These are phyloP conservation scores for Semaprochilodus insignis DNA, from an alignment of 2,797 vertebrate species.

Conservation along the genomic window DNA sequence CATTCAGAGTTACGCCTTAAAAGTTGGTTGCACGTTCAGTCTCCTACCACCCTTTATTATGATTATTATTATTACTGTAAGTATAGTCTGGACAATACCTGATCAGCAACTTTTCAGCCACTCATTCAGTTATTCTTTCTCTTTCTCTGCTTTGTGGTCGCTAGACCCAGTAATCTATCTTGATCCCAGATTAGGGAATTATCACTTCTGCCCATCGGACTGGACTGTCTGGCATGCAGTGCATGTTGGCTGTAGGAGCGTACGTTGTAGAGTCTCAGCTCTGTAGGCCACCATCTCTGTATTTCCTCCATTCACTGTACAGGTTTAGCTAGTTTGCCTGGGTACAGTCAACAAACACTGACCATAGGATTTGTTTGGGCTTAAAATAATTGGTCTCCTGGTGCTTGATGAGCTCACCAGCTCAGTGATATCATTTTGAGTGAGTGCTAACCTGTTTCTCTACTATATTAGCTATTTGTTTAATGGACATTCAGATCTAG, in stretches of 20 bases:
- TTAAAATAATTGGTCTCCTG: background rate
- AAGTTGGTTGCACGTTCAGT: background rate
- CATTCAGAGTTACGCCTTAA: too few relatives aligned
- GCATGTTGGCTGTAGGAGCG: slow-evolving; percentile 37
- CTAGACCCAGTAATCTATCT: slow-evolving; percentile 60
- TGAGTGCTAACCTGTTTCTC: background rate
- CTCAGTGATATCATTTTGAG: background rate
- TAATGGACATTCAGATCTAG: background rate
- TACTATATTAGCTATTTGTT: background rate
- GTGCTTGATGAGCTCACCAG: background rate
- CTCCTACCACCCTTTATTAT: background rate
- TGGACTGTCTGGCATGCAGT: slow-evolving; percentile 24
- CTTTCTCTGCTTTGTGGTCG: slow-evolving; percentile 60
- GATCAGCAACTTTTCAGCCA: background rate
- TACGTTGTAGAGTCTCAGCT: background rate
- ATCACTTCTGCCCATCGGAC: slow-evolving; percentile 60
- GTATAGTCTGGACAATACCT: background rate
- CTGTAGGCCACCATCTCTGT: slow-evolving; percentile 3
- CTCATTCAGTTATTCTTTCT: slow-evolving; percentile 53
- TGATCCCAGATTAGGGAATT: slow-evolving; percentile 74
- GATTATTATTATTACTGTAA: background rate
- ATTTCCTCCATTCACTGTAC: background rate
- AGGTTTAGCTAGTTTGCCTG: background rate
- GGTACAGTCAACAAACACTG: slow-evolving; percentile 15
- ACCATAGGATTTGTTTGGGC: background rate